Evolutionary conservation across 1,140 invertebrate genomes (phyloP), one percentile per base, ranked within the genome.

Genomic region (Microplitis demolitor): DNA sequence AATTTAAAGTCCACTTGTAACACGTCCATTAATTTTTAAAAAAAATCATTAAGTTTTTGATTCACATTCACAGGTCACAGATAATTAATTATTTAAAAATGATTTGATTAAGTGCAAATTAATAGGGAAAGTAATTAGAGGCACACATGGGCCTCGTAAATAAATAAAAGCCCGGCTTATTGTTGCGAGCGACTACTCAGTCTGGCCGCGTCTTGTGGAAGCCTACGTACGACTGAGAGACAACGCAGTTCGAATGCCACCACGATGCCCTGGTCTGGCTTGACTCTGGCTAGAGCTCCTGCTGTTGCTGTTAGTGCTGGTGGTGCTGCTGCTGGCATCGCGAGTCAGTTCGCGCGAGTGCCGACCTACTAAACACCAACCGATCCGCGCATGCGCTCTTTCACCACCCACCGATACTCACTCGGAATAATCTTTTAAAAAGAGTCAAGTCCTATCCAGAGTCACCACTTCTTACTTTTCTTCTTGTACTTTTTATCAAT

Each of bases 281-380:
- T 8, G 0, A 11, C 39, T 45, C 39, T 45, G 8, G 39, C 39
- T 45, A 6, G 6, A 45, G 39, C 39, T 45, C 4, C 39, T 45
- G 39, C 39, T 45, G 5, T 4, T 33, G 53, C 53, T 56, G 66
- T 33, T 35, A 37, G 14, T 56, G 51, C 37, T 45, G 45, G 33
- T 58, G 37, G 5, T 39, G 2, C 39, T 45, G 6, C 11, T 45
- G 39, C 39, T 24, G 61, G 39, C 62, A 14, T 62, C 68, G 64
- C 74, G 74, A 75, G 74, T 71, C 71, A 72, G 72, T 76, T 75
- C 74, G 74, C 74, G 69, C 75, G 72, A 77, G 51, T 72, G 72
- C 69, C 80, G 83, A 84, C 81, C 83, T 84, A 84, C 82, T 83
- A 81, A 83, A 71, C 72, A 56, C 66, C 76, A 78, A 54, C n/a